Evolutionary conservation across 30 jellyfish, hydroid and myxozoan genomes (phyloP), one percentile per base, ranked within the genome.

Genomic region (Cassiopea andromeda): DNA sequence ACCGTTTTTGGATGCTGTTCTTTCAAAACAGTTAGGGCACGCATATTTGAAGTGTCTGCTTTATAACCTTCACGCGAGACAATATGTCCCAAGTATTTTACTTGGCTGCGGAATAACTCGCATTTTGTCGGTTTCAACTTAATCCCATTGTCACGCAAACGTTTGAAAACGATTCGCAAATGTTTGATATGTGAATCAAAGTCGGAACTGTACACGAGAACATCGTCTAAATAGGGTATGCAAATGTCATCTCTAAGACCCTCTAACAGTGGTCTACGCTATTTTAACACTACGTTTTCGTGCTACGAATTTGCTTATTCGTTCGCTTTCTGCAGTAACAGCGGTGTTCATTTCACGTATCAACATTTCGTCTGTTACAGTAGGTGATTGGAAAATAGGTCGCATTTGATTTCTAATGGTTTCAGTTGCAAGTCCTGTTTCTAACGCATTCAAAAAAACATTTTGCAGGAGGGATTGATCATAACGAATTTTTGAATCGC

Each of bases 191-290:
- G 93, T n/a, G 66, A n/a, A 60, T 85, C 80, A 72, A 85, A 73
- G 73, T n/a, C 80, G 18, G 44, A 66, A 58, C 81, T 69, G n/a
- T 48, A 85, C 10, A 57, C 88, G 49, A 84, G 18, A 75, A 85
- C 43, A 59, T 85, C 89, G 44, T 73, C 88, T 38, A 85, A 78
- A 60, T 85, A 85, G 1, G 93, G 93, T 15, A 85, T 74, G 45
- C 85, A 46, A 57, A 73, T 10, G 50, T 74, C 73, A 44, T 85
- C 93, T 1, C 70, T 60, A 9, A 73, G 7, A 7, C 83, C 93
- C 8, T 85, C 93, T 7, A 84, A 59, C 15, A 58, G n/a, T n/a
- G 9, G 72, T 54, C 38, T 27, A 12, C 38, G 43, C 38, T 18
- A 8, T 12, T 18, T 8, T 13, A 12, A 18, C 15, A 8, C 43